These are phyloP conservation scores for Anadara kagoshimensis DNA, from an alignment of 1,140 invertebrate species.

Conservation along the genomic window DNA sequence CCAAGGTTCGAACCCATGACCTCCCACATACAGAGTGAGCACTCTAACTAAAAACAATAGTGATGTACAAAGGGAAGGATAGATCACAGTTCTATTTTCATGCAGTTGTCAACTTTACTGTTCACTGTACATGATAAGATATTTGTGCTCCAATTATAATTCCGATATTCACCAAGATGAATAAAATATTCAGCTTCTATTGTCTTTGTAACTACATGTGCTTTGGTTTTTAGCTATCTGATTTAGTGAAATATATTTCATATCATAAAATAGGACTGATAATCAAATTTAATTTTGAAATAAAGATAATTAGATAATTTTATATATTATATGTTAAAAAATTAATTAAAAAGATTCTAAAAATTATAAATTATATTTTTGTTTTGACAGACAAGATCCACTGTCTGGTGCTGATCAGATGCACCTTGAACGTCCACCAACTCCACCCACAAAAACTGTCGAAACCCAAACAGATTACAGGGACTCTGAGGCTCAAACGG, in stretches of 20 bases:
- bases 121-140: no score
- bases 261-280: background rate
- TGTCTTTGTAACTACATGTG: background rate
- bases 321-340: no score
- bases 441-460: conserved; percentile 70
- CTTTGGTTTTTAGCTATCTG: background rate
- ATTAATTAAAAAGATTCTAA: no score
- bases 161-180: no score
- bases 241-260: background rate
- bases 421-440: conserved; percentile 52
- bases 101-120: no score
- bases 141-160: no score
- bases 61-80: no score
- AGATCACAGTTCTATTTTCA: no score
- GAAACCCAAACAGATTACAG: conserved; percentile 83
- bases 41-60: no score
- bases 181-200: background rate
- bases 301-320: background rate
- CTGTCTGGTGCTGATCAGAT: conserved; percentile 58
- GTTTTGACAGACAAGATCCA: conserved; percentile 65
- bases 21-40: no score
- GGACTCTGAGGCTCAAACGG: conserved; percentile 85
- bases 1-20: no score
- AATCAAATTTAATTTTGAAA: background rate
- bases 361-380: no score